These are phyloP conservation scores for Canis aureus DNA, from an alignment of 2,113 vertebrate species.

Conservation along the genomic window DNA sequence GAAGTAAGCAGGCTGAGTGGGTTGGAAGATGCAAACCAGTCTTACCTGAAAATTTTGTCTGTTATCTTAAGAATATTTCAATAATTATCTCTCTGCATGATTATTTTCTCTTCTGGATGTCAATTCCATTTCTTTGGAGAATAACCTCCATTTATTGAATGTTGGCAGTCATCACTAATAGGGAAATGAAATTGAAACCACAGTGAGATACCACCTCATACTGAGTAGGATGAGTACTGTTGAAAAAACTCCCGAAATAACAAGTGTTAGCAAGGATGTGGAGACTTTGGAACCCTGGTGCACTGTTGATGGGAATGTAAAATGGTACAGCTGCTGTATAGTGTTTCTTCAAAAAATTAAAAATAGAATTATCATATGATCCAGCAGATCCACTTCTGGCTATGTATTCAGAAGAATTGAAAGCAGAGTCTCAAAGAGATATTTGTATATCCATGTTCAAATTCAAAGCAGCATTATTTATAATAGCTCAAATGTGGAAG, in stretches of 20 bases:
- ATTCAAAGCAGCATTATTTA: conserved; percentile 7
- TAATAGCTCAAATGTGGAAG: not conserved
- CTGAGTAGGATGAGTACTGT: not conserved
- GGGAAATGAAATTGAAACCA: not conserved
- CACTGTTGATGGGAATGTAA: not conserved
- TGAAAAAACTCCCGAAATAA: not conserved
- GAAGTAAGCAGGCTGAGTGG: conserved; percentile 7
- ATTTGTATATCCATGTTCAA: not conserved
- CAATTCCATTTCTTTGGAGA: not conserved
- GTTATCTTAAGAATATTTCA: not conserved
- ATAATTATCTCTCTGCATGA: not conserved
- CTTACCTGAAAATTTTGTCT: conserved; percentile 44
- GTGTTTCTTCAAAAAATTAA: not conserved
- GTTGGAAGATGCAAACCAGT: conserved; percentile 16
- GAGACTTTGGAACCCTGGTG: not conserved
- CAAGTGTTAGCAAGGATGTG: not conserved
- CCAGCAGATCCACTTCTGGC: not conserved
- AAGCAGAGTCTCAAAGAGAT: conserved; percentile 1
- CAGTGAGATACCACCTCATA: not conserved
- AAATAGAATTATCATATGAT: conserved; percentile 1
- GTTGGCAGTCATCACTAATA: not conserved
- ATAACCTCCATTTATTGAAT: not conserved
- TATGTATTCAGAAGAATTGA: not conserved
- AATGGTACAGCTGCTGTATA: not conserved
- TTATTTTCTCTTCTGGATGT: conserved; percentile 35